These are phyloP conservation scores for Etheostoma nigrum DNA, from an alignment of 2,797 vertebrate genomes.

Conservation along the genomic window DNA sequence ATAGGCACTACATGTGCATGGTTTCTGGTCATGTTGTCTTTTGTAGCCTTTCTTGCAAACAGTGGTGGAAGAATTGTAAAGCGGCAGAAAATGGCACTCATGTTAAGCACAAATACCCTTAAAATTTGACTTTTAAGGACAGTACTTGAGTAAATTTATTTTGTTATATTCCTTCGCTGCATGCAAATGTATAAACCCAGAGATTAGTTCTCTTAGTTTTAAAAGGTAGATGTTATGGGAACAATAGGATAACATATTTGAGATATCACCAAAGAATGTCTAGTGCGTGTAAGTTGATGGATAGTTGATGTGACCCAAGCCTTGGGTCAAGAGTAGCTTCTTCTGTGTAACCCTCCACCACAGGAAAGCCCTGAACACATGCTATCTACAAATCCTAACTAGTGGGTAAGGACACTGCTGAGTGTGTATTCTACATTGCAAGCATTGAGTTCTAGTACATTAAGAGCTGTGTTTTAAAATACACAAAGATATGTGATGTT, in stretches of 20 bases:
- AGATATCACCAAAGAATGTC: slow-evolving; percentile 45
- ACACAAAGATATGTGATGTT: slow-evolving; percentile 16
- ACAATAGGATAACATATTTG: slow-evolving; percentile 30
- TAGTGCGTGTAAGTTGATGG: slow-evolving; percentile 60
- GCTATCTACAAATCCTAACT: slow-evolving; percentile 13
- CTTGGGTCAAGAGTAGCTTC: slow-evolving; percentile 4
- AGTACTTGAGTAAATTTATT: background rate
- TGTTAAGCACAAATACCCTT: background rate
- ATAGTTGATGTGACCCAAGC: slow-evolving; percentile 2
- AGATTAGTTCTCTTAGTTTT: slow-evolving; percentile 5
- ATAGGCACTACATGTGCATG: background rate
- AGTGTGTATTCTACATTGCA: slow-evolving; percentile 4
- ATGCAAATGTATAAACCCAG: background rate
- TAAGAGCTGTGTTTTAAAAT: slow-evolving; percentile 23
- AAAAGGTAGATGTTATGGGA: slow-evolving; percentile 15
- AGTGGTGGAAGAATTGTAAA: background rate
- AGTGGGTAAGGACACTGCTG: slow-evolving; percentile 14
- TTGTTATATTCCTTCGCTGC: background rate
- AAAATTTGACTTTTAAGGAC: background rate
- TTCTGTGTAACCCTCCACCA: slow-evolving; percentile 1
- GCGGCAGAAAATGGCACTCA: background rate
- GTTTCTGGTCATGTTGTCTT: background rate
- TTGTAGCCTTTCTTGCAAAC: background rate
- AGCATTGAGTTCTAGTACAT: background rate
- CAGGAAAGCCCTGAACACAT: slow-evolving; percentile 24